Percentiles rank a stretch among this genome's conserved stretches.
These are phyloP conservation scores for Dysidea cf. avara DNA, from an alignment of 37 sponge, comb jelly and placozoan species.

Conservation along the genomic window DNA sequence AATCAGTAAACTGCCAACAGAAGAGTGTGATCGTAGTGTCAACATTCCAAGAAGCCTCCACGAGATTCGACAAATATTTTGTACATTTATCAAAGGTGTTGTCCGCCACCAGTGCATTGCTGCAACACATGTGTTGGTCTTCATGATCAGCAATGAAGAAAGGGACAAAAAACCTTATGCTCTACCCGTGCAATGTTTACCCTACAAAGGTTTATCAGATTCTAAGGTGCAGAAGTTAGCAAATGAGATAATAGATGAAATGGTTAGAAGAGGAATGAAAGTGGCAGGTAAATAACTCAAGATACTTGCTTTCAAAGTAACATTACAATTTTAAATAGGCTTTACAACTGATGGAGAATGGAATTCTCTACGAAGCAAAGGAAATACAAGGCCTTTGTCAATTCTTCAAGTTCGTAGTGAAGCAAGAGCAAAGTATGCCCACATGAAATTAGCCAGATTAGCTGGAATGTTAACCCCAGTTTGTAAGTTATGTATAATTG, in stretches of 20 bases:
- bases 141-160: neutral
- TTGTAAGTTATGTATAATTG: too few relatives aligned
- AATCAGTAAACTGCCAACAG: too few relatives aligned
- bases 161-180: too few relatives aligned
- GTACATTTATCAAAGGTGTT: conserved; percentile 1
- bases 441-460: neutral
- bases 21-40: too few relatives aligned
- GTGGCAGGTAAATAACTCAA: neutral
- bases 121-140: neutral
- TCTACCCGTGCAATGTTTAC: too few relatives aligned
- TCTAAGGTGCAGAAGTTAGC: neutral
- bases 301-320: too few relatives aligned
- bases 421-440: neutral
- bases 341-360: too few relatives aligned
- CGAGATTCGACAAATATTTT: too few relatives aligned
- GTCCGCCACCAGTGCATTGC: neutral
- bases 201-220: neutral
- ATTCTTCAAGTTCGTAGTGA: neutral
- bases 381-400: conserved; percentile 18
- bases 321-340: too few relatives aligned
- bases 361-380: too few relatives aligned
- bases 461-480: conserved; percentile 13
- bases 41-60: too few relatives aligned
- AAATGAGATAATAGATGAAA: neutral
- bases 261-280: neutral